phyloP scores from a whole-genome alignment of 2,797 vertebrate genomes.

The Columba guinea region DNA sequence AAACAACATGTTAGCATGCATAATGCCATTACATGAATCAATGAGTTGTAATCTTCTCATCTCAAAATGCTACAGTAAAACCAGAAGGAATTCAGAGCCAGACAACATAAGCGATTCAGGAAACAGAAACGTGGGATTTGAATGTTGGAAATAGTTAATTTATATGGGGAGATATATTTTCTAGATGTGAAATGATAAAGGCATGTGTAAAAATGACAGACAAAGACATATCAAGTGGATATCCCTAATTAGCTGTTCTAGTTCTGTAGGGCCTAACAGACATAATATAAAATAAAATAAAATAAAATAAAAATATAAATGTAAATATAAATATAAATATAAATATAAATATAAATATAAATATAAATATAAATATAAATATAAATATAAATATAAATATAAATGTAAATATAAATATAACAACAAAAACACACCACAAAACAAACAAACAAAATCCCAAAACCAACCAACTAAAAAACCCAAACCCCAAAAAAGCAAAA shows the following conservation, averaged over 20 bases:
- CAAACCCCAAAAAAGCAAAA: too few species aligned
- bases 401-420: too few species aligned
- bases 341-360: too few species aligned
- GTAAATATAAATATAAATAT: too few species aligned
- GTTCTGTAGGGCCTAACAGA: neutral
- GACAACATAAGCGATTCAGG: neutral
- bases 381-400: too few species aligned
- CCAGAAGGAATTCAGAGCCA: neutral
- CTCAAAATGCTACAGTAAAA: constrained; percentile 5
- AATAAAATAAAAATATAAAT: too few species aligned
- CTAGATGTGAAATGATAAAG: neutral
- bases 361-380: too few species aligned
- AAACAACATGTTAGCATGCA: constrained; percentile 53
- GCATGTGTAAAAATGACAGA: neutral
- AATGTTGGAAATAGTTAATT: neutral
- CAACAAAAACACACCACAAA: too few species aligned
- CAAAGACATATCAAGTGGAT: neutral
- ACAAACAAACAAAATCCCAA: too few species aligned
- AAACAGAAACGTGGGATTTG: neutral
- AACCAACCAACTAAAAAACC: too few species aligned
- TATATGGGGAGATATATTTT: neutral
- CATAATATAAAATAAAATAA: neutral
- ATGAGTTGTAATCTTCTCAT: constrained; percentile 43
- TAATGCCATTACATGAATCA: constrained; percentile 53
- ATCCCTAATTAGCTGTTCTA: neutral